phyloP scores from a whole-genome alignment of 2,113 vertebrate genomes.

The Mionectes macconnelli region DNA sequence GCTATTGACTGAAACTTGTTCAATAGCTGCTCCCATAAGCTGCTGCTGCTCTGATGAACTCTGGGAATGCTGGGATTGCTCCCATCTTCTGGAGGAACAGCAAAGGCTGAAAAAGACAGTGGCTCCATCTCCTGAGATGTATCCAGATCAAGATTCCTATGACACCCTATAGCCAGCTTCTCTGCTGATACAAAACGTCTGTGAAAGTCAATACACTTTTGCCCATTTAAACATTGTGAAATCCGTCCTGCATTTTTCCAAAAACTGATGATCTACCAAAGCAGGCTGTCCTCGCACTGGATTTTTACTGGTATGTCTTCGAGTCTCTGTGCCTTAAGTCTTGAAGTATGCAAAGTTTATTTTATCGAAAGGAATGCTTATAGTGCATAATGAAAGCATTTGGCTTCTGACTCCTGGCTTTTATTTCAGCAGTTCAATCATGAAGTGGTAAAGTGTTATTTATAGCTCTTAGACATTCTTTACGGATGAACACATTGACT shows the following conservation, averaged over 20 bases:
- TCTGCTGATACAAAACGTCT: not conserved
- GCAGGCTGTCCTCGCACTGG: accelerated
- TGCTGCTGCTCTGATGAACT: not conserved
- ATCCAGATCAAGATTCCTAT: not conserved
- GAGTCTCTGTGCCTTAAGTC: not conserved
- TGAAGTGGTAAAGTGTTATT: constrained; percentile 54
- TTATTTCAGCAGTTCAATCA: constrained; percentile 5
- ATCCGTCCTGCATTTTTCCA: not conserved
- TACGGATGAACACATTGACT: constrained; percentile 35
- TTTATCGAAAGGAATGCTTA: constrained; percentile 3
- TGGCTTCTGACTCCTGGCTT: constrained; percentile 17
- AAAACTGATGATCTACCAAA: not conserved
- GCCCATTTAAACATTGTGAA: not conserved
- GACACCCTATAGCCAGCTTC: not conserved
- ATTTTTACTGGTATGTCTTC: not conserved
- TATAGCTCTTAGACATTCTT: constrained; percentile 60
- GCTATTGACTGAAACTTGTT: not conserved
- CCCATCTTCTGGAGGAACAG: not conserved
- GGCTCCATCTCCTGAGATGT: not conserved
- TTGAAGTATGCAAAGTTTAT: not conserved
- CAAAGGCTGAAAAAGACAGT: not conserved
- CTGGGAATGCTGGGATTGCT: not conserved
- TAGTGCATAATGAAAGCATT: not conserved
- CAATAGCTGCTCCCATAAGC: not conserved
- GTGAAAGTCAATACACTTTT: not conserved